phyloP scores from a whole-genome alignment of 2,797 vertebrate species.

The Anisognathus igniventris region DNA sequence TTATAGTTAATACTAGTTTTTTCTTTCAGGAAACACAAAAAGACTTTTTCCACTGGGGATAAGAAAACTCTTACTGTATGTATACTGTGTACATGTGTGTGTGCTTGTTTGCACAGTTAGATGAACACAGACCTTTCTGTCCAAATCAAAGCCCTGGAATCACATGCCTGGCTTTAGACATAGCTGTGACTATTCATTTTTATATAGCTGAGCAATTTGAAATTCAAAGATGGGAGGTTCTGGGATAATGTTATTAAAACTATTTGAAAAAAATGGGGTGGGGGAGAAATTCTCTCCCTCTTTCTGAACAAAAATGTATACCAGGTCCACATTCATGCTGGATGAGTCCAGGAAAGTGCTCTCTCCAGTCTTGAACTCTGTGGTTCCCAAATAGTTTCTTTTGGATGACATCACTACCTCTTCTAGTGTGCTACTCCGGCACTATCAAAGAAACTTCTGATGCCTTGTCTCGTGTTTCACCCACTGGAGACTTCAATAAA shows the following conservation, averaged over 20 bases:
- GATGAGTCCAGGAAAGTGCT: background rate
- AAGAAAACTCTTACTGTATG: background rate
- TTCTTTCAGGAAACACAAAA: background rate
- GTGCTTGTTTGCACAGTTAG: background rate
- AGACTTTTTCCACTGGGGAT: background rate
- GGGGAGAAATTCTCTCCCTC: background rate
- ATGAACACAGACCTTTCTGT: background rate
- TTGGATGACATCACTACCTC: background rate
- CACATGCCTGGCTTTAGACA: background rate
- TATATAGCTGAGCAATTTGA: background rate
- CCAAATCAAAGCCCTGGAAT: background rate
- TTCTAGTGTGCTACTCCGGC: background rate
- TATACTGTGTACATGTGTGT: background rate
- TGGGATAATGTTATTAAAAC: background rate
- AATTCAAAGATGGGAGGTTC: background rate
- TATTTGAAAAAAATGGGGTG: background rate
- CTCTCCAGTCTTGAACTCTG: background rate
- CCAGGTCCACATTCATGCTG: background rate
- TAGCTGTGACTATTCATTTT: background rate
- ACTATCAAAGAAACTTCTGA: conserved; percentile 17
- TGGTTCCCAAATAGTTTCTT: background rate
- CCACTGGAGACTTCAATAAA: conserved; percentile 35
- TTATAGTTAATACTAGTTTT: background rate
- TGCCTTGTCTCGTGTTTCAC: background rate
- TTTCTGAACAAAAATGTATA: background rate